Conservation (phyloP, 2,888 invertebrate genomes). For the Balanococcus diminutus region DNA sequence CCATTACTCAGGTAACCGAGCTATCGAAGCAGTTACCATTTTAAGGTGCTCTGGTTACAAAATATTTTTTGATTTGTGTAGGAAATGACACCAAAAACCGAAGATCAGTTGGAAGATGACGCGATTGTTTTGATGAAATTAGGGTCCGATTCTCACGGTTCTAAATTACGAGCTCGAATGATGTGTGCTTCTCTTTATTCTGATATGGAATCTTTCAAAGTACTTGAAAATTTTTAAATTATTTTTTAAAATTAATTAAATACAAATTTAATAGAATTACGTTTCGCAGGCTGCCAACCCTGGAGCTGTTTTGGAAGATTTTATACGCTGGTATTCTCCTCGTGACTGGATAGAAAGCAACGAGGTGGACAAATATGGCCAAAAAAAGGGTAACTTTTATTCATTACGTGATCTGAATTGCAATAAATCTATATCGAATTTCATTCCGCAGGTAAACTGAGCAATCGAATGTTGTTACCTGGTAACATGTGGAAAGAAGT, state of each 20-base stretch:
- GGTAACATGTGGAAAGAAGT: conserved; percentile 92
- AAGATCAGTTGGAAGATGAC: conserved; percentile 94
- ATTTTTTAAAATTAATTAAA: not conserved
- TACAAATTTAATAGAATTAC: not conserved
- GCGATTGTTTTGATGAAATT: conserved; percentile 86
- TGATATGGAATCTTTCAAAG: conserved; percentile 99
- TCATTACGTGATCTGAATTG: not conserved
- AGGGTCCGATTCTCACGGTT: conserved; percentile 82
- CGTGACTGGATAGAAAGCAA: conserved; percentile 82
- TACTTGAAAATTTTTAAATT: conserved; percentile 58
- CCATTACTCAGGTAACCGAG: conserved; percentile 69
- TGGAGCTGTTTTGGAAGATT: conserved; percentile 86
- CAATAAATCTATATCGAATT: no score
- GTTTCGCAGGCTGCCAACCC: conserved; percentile 84
- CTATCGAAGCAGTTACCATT: no score
- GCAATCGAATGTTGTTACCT: conserved; percentile 85
- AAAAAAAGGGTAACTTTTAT: conserved; percentile 62
- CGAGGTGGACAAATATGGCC: conserved; percentile 66
- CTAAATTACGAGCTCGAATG: conserved; percentile 85
- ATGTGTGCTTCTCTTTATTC: conserved; percentile 94
- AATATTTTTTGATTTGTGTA: conserved; percentile 61
- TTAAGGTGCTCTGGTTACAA: not conserved
- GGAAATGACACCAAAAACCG: conserved; percentile 96
- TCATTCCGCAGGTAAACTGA: conserved; percentile 69
- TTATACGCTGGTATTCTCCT: conserved; percentile 98